Evolutionary conservation across 2,113 vertebrate species (phyloP).

Genomic region (Raja brachyura): DNA sequence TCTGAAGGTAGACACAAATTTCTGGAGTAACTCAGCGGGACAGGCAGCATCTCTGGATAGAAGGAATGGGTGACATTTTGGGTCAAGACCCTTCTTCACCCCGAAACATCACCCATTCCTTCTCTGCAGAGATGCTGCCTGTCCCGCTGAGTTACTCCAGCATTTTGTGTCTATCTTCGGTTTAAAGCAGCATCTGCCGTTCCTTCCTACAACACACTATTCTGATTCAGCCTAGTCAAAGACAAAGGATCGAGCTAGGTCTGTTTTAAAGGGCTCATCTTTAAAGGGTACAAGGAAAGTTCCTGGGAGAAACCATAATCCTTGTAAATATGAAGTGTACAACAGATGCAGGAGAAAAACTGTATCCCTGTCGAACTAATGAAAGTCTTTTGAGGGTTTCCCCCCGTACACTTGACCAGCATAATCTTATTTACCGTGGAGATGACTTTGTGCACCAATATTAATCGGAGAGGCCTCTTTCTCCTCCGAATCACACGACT

Average conservation of each 20-base stretch:
- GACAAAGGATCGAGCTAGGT: not conserved
- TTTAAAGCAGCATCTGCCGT: no score
- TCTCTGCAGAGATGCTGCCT: no score
- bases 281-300: not conserved
- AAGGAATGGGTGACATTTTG: no score
- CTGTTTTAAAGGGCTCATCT: not conserved
- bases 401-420: not conserved
- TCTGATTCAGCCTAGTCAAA: not conserved
- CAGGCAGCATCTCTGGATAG: no score
- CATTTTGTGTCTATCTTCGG: no score
- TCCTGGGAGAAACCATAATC: not conserved
- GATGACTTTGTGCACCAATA: slow-evolving; percentile 13
- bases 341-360: slow-evolving; percentile 18
- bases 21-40: no score
- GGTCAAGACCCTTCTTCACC: no score
- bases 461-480: slow-evolving; percentile 18
- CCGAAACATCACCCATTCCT: no score
- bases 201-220: no score
- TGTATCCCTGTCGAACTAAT: slow-evolving; percentile 19
- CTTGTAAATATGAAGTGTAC: not conserved
- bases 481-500: slow-evolving; percentile 49
- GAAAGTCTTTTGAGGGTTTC: slow-evolving; percentile 21
- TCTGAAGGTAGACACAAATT: not conserved
- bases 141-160: no score
- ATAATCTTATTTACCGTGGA: slow-evolving; percentile 38